Base-by-base conservation (phyloP, 2,113 vertebrate genomes). In the Paraplagusia blochii region DNA sequence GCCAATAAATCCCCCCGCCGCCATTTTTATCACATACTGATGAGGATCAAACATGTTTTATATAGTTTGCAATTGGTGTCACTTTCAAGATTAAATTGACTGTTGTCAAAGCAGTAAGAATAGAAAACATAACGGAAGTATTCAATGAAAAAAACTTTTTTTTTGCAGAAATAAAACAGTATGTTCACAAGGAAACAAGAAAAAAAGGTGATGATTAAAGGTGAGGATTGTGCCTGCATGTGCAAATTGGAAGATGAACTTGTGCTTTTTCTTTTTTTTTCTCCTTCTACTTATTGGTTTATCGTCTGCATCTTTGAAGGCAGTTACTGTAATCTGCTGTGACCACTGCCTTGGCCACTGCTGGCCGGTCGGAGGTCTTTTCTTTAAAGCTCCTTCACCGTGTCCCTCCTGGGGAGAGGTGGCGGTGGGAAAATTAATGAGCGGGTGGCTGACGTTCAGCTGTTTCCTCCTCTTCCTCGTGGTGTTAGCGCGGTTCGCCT, bases 401-500 rank as follows among this genome's bases (percentile, higher is more conserved):
- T 16, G 50, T 63, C 58, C 60, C 73, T 58, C 62, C 22, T 36
- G 54, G 65, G 53, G 69, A 14, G 63, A 59, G 44, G 63, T 19
- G 70, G 29, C 36, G 35, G 47, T 10, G 55, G 74, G 72, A 79
- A 82, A 67, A 86, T 86, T 83, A 85, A 86, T 81, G 82, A 87
- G 83, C 45, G 46, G 63, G 70, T 46, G 72, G 85, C 83, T 82
- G 82, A 79, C 74, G 85, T 87, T 88, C 81, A 83, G 85, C 83
- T 83, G 86, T 85, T 87, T 83, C 76, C 77, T 79, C 68, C 77
- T 74, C 69, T 72, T 80, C 70, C 66, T 85, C 81, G 12, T 70
- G 69, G 71, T 35, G 63, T 66, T 69, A 61, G 80, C 18, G 71
- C 33, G 38, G 63, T 72, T 76, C 43, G 61, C 77, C 77, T 83